Base-by-base conservation (phyloP, 2,113 vertebrate species). In the Ammospiza caudacuta region DNA sequence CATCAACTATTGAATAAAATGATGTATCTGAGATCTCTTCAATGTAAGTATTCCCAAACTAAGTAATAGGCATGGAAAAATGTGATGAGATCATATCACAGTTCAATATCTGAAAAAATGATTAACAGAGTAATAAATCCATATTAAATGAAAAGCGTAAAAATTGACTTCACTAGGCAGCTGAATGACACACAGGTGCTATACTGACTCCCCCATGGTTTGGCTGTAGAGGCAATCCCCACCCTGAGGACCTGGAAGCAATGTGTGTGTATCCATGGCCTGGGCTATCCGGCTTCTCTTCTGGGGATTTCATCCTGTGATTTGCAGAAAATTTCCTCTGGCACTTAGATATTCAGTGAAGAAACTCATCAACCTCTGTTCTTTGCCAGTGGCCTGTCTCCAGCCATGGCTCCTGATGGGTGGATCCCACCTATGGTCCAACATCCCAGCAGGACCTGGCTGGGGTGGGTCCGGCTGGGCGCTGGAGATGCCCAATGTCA, bases 141-240 rank as follows among this genome's bases (percentile, higher is more conserved):
- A 55, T 5, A 3, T 63, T 31, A 39, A 58, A 5, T 46, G 22
- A 70, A 39, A 75, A 13, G 6, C 46, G 20, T 72, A 49, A 46
- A 27, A 61, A 55, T 15, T 24, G 35, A 24, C 35, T 55, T 69
- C 28, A 27, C 6, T 4, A 16, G 10, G 25, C n/a, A 28, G 24
- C 35, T 23, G 57, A 33, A 10, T 69, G 69, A 20, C 1, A 8
- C 73, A 19, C 4, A 31, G 33, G 9, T 28, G 25, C 51, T 37
- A 1, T 5, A 33, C 6, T 0, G 1, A 13, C 23, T 35, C 3
- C 8, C 6, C 17, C 1, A 1, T 2, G 4, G 13, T 29, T 63
- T 9, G 29, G 20, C 46, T 63, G n/a, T 2, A 25, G 58, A 37
- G 49, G 41, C 15, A n/a, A 8, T 33, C 15, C 39, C 19, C 39